Base-by-base conservation (phyloP, 1,140 invertebrate species). In the Bombus confusus region DNA sequence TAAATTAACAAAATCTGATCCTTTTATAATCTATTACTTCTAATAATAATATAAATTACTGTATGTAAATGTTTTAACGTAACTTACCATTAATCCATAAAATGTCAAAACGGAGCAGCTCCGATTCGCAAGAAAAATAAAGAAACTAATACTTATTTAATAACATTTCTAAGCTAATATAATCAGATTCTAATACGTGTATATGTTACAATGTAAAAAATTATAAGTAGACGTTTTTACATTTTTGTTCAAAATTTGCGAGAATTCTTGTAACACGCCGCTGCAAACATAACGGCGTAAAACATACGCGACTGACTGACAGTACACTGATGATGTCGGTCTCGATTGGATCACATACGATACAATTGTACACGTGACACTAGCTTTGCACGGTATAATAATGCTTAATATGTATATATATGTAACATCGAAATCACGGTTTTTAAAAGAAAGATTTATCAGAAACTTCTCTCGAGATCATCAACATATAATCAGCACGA, bases 31-130 rank as follows among this genome's bases (percentile, higher is more conserved):
- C 18, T 34, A 3, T 10, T 18, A n/a, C 4, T 62, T n/a, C 59
- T 62, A n/a, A 15, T 6, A 76, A 52, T 25, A 15, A 5, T 62
- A 43, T 13, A n/a, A 52, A 12, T 64, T 18, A 31, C 5, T 39
- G 15, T 13, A n/a, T 47, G 3, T 25, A 57, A 22, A 37, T 31
- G 4, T 39, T n/a, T 59, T 3, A 41, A 62, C 43, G 62, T 37
- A 37, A 28, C 81, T 83, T 78, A 83, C 81, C 81, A 68, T 77
- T 18, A 83, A 83, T 68, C n/a, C 34, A 41, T 57, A 22, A 57
- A 78, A 83, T 34, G 68, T 77, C 81, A 83, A 77, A 41, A 12
- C 18, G 28, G 10, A 68, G 22, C 1, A 6, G n/a, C 57, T 57
- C 18, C 12, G 43, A 57, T 68, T 52, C 34, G 39, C 28, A 6